A percentile compares a stretch with the other conserved stretches of the same genome.
phyloP scores from a whole-genome alignment of 2,113 vertebrate species.

The Tautogolabrus adspersus region DNA sequence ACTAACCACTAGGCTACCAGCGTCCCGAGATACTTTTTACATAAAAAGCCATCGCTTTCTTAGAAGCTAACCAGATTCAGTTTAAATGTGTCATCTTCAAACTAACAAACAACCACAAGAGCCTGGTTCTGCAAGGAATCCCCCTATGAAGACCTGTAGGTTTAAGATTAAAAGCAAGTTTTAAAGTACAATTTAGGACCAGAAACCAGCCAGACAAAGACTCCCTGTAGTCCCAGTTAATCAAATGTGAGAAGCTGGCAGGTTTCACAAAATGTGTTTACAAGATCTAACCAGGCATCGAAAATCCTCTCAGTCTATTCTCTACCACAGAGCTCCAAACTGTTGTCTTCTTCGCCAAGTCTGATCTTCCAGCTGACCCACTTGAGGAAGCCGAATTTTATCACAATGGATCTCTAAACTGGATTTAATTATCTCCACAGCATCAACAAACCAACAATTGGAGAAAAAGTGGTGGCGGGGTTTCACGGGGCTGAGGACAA shows the following conservation, averaged over 20 bases:
- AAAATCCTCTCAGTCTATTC: background rate
- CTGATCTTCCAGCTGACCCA: slow-evolving; percentile 53
- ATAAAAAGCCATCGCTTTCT: no score
- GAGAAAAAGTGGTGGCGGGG: background rate
- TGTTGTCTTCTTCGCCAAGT: background rate
- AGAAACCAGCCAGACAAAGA: no score
- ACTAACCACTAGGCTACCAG: no score
- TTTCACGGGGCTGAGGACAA: background rate
- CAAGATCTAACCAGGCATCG: background rate
- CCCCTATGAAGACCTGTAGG: no score
- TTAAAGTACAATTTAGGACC: no score
- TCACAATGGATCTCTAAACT: background rate
- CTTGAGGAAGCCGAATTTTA: slow-evolving; percentile 2
- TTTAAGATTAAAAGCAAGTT: no score
- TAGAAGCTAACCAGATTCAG: no score
- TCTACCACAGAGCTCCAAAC: background rate
- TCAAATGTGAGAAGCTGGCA: background rate
- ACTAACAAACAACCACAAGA: no score
- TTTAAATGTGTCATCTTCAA: no score
- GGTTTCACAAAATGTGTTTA: background rate
- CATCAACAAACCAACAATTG: background rate
- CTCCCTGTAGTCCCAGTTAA: background rate
- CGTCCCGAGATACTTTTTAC: no score
- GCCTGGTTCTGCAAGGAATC: no score
- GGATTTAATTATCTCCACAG: background rate